Evolutionary conservation across 2,888 invertebrate species (phyloP).

Genomic region (Pollenia amentaria): DNA sequence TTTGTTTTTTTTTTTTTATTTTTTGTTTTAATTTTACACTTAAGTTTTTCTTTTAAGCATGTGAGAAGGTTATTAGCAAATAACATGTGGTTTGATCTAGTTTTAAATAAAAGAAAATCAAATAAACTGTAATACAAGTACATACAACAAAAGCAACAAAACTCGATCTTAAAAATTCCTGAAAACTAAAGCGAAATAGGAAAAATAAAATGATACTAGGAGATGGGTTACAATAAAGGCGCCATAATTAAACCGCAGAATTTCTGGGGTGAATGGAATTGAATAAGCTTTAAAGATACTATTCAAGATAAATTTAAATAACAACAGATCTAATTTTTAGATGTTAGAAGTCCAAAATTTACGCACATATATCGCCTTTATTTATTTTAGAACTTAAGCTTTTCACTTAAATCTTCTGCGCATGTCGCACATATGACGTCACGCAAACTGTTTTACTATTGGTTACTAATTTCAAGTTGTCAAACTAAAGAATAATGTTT

Average conservation of each 20-base stretch:
- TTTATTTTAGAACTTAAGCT: too few relatives aligned
- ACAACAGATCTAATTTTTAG: too few relatives aligned
- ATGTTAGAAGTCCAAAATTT: too few relatives aligned
- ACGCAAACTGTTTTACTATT: too few relatives aligned
- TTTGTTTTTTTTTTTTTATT: constrained; percentile 33
- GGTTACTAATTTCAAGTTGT: too few relatives aligned
- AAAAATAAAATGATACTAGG: background rate
- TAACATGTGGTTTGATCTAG: constrained; percentile 67
- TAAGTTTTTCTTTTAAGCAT: constrained; percentile 40
- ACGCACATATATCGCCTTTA: too few relatives aligned
- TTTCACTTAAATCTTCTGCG: too few relatives aligned
- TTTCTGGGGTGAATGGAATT: background rate
- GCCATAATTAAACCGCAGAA: constrained; percentile 11
- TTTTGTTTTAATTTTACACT: constrained; percentile 51
- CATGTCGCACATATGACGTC: too few relatives aligned
- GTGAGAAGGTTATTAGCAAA: constrained; percentile 67
- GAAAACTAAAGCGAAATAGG: constrained; percentile 17
- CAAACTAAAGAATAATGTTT: too few relatives aligned
- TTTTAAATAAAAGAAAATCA: constrained; percentile 25
- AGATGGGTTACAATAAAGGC: constrained; percentile 15
- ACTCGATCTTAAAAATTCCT: background rate
- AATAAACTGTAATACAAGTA: constrained; percentile 11
- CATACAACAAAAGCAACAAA: constrained; percentile 11
- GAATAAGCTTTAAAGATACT: too few relatives aligned
- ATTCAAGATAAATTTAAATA: too few relatives aligned